Conservation (phyloP, 1,140 invertebrate species). For the Caerostris darwini region DNA sequence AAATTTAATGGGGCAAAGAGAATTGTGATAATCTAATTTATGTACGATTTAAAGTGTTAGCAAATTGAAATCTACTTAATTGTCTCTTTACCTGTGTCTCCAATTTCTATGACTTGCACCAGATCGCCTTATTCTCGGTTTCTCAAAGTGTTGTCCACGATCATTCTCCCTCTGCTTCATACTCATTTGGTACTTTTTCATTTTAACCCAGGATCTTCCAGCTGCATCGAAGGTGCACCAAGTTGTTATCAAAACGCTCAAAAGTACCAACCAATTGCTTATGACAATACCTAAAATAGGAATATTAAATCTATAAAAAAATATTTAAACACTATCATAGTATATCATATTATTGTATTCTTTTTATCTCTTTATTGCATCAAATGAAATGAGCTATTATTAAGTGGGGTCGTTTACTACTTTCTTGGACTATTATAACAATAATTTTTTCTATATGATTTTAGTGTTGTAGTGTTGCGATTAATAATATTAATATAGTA, state of each 20-base stretch:
- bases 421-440: no score
- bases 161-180: constrained; percentile 84
- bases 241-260: constrained; percentile 88
- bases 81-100: constrained; percentile 88
- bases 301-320: no score
- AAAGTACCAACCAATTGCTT: constrained; percentile 89
- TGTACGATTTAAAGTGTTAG: not conserved
- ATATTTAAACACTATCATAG: no score
- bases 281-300: constrained; percentile 87
- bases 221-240: constrained; percentile 95
- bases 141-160: constrained; percentile 82
- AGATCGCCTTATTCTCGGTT: constrained; percentile 89
- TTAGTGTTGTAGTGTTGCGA: no score
- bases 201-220: constrained; percentile 95
- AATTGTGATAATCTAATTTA: no score
- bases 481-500: no score
- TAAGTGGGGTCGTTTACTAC: no score
- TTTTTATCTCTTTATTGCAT: no score
- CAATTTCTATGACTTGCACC: constrained; percentile 91
- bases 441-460: no score
- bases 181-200: constrained; percentile 93
- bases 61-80: not conserved
- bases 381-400: no score
- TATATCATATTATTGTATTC: no score
- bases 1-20: no score